Conservation (phyloP, 2,797 vertebrate species). For the Helicolenus hilgendorfi region DNA sequence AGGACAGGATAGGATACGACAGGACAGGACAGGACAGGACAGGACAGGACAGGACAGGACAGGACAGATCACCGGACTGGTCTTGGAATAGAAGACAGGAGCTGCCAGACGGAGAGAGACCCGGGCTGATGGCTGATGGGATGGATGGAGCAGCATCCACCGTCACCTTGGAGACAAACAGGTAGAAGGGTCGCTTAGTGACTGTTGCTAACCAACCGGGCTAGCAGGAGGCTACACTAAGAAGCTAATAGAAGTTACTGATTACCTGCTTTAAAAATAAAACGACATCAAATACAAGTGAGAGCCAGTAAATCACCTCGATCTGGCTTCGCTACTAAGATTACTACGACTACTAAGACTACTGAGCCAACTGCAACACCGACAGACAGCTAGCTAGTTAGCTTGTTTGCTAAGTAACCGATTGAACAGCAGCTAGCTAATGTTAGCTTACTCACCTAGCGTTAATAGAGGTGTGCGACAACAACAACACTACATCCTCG, state of each 20-base stretch:
- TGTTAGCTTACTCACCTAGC: conserved; percentile 72
- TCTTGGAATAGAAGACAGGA: background rate
- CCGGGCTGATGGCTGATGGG: conserved; percentile 10
- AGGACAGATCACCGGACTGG: background rate
- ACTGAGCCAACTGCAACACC: background rate
- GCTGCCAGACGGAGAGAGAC: background rate
- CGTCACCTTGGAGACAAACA: conserved; percentile 83
- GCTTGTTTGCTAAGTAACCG: conserved; percentile 49
- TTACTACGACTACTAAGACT: too few species aligned
- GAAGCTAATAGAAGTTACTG: background rate
- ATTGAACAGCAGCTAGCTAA: conserved; percentile 70
- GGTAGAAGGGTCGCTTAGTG: conserved; percentile 63
- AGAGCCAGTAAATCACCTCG: rapidly evolving
- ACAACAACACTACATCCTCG: conserved; percentile 10
- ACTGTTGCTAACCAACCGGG: conserved; percentile 56
- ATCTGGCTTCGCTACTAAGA: too few species aligned
- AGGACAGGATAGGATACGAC: too few species aligned
- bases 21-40: background rate
- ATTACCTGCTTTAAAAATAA: background rate
- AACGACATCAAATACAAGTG: background rate
- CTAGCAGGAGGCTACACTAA: conserved; percentile 28
- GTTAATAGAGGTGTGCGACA: conserved; percentile 9
- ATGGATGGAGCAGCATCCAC: conserved; percentile 48
- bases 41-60: too few species aligned
- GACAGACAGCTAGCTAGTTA: conserved; percentile 28